Conservation (phyloP, 1,140 invertebrate species). For the Brachionus paranguensis region DNA sequence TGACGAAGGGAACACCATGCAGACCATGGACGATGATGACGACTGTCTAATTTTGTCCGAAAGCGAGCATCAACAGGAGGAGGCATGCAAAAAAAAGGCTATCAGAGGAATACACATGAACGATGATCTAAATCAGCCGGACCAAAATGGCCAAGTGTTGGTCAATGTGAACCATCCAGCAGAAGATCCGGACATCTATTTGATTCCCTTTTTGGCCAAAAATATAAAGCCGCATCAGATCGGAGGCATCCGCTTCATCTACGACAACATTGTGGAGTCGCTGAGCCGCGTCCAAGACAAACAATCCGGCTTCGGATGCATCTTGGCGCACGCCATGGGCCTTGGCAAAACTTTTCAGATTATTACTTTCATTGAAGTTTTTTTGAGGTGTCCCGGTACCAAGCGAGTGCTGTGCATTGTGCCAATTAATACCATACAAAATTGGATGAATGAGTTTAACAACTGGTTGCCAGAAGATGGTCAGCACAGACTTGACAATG, state of each 20-base stretch:
- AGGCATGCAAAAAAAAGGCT: conserved; percentile 7
- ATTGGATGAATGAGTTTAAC: conserved; percentile 95
- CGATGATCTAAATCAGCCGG: conserved; percentile 76
- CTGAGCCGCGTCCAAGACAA: conserved; percentile 71
- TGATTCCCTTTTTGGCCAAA: conserved; percentile 82
- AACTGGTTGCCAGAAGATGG: conserved; percentile 75
- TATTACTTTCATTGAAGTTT: conserved; percentile 90
- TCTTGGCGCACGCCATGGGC: conserved; percentile 97
- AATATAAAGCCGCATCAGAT: conserved; percentile 95
- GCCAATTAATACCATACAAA: conserved; percentile 96
- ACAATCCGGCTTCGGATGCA: conserved; percentile 90
- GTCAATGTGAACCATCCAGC: conserved; percentile 92
- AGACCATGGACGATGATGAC: background rate
- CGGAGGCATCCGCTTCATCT: conserved; percentile 88
- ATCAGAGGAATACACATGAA: conserved; percentile 49
- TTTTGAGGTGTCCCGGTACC: conserved; percentile 79
- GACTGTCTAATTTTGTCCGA: conserved; percentile 21
- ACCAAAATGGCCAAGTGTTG: conserved; percentile 81
- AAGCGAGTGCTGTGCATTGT: conserved; percentile 89
- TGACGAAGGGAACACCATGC: background rate
- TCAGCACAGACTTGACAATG: conserved; percentile 57
- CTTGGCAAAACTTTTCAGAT: conserved; percentile 89
- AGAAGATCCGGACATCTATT: conserved; percentile 82
- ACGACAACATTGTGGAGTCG: conserved; percentile 91
- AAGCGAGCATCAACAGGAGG: conserved; percentile 24